phyloP scores from a whole-genome alignment of 2,888 invertebrate species.

The Eupeodes latifasciatus region DNA sequence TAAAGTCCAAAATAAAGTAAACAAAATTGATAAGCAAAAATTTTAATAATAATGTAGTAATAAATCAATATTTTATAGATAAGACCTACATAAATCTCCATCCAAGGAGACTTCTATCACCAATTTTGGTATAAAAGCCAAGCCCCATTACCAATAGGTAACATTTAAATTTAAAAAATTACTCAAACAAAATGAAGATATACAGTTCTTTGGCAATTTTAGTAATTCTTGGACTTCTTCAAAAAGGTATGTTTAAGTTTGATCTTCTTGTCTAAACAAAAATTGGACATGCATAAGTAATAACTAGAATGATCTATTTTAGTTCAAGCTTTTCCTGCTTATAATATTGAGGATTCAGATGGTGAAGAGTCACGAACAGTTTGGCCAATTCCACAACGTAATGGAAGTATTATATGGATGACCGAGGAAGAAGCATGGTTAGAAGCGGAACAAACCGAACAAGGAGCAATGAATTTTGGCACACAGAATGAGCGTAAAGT shows the following conservation, averaged over 20 bases:
- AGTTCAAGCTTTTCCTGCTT: conserved; percentile 34
- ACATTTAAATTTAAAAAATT: conserved; percentile 2
- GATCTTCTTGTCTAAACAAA: background rate
- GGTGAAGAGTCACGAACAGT: background rate
- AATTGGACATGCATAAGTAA: background rate
- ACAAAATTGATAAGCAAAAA: too few species aligned
- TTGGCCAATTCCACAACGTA: conserved; percentile 65
- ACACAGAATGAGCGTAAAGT: conserved; percentile 23
- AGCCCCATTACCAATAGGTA: background rate
- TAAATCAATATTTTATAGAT: background rate
- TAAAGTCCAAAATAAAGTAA: too few species aligned
- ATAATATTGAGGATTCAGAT: conserved; percentile 24
- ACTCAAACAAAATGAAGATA: conserved; percentile 16
- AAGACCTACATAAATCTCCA: background rate
- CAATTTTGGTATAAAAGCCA: conserved; percentile 28
- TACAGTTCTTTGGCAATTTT: background rate
- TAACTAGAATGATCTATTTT: background rate
- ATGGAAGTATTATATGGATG: conserved; percentile 61
- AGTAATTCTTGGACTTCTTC: conserved; percentile 5
- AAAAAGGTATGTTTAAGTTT: conserved; percentile 10
- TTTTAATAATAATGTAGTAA: too few species aligned
- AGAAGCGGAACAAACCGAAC: conserved; percentile 26
- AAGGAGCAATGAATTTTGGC: background rate
- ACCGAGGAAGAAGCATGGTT: conserved; percentile 29
- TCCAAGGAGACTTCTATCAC: too few species aligned